Evolutionary conservation across 2,797 vertebrate species (phyloP).

Genomic region (Thamnophis elegans): DNA sequence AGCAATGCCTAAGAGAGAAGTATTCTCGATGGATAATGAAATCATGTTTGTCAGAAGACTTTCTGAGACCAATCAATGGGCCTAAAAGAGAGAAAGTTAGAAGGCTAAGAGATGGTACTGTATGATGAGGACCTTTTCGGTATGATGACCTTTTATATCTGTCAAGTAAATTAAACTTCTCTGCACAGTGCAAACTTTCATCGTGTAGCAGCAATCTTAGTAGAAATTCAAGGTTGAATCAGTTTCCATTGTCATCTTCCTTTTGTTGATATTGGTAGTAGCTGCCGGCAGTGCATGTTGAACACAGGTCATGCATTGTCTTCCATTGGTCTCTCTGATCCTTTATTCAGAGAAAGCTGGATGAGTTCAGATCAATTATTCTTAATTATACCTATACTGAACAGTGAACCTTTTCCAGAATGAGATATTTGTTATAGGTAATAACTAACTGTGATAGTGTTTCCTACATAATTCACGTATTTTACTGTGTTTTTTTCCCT

Average conservation of each 20-base stretch:
- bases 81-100: constrained; percentile 34
- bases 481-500: background rate
- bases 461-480: background rate
- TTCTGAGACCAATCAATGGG: constrained; percentile 37
- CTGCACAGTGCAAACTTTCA: constrained; percentile 59
- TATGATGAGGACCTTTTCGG: constrained; percentile 56
- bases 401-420: constrained; percentile 27
- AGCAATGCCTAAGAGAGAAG: background rate
- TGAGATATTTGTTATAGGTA: constrained; percentile 42
- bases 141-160: constrained; percentile 50
- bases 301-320: constrained; percentile 10
- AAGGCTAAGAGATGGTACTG: constrained; percentile 47
- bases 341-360: constrained; percentile 3
- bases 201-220: constrained; percentile 52
- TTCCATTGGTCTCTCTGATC: constrained; percentile 22
- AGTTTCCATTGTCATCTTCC: constrained; percentile 48
- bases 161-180: constrained; percentile 55
- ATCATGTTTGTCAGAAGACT: constrained; percentile 10
- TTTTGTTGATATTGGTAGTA: constrained; percentile 43
- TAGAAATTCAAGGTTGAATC: constrained; percentile 46
- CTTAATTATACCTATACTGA: background rate
- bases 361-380: constrained; percentile 19
- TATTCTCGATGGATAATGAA: constrained; percentile 5
- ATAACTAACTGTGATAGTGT: background rate
- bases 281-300: background rate